A percentile compares a stretch with the other conserved stretches of the same genome.
Conservation (phyloP, 2,888 invertebrate species). For the Drepanosiphum platanoidis region DNA sequence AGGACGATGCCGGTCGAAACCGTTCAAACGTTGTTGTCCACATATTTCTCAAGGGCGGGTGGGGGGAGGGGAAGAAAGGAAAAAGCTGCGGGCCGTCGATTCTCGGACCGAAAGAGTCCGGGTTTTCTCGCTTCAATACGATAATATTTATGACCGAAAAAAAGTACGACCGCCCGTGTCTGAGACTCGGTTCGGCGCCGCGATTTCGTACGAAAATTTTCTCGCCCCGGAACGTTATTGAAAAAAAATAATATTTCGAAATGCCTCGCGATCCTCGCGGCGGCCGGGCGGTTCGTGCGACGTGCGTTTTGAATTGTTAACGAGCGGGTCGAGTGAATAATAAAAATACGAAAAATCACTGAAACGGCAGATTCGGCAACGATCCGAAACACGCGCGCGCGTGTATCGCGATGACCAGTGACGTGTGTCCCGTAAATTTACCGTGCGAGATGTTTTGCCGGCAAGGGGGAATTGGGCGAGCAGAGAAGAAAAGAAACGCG, state of each 20-base stretch:
- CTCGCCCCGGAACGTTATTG: too few species aligned
- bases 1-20: background rate
- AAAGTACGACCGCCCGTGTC: background rate
- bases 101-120: too few species aligned
- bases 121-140: too few species aligned
- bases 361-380: background rate
- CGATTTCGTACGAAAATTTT: too few species aligned
- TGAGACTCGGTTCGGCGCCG: background rate
- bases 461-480: background rate
- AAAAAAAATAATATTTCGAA: too few species aligned
- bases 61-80: background rate
- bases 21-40: background rate
- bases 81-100: background rate
- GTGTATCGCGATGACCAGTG: background rate
- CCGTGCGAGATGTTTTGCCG: background rate
- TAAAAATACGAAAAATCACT: background rate
- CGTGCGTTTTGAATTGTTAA: background rate
- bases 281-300: too few species aligned
- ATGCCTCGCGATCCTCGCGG: too few species aligned
- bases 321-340: background rate
- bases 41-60: too few species aligned
- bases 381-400: background rate
- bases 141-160: too few species aligned
- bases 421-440: background rate
- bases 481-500: too few species aligned